Conservation (phyloP, 2,888 invertebrate species). For the Pristionchus maxplancki region DNA sequence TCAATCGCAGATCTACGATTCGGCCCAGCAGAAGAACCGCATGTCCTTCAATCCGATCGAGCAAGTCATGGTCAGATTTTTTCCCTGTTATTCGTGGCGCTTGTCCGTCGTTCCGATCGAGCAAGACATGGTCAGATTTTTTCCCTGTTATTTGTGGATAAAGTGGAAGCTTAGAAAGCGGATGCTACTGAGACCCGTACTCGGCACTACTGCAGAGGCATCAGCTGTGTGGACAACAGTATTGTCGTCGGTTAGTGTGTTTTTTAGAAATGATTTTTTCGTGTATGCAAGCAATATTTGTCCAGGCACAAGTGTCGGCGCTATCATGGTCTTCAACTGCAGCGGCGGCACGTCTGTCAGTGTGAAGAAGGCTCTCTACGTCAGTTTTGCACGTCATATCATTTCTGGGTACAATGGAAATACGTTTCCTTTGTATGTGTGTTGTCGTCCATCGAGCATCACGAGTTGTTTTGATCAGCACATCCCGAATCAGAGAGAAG, state of each 20-base stretch:
- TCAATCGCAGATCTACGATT: slow-evolving; percentile 46
- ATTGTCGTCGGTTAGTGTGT: slow-evolving; percentile 64
- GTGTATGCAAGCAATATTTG: too few species aligned
- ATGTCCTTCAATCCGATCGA: slow-evolving; percentile 34
- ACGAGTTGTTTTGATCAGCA: not conserved
- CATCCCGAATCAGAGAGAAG: too few species aligned
- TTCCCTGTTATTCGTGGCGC: too few species aligned
- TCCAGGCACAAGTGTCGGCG: slow-evolving; percentile 69
- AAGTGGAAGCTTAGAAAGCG: not conserved
- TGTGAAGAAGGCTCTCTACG: slow-evolving; percentile 56
- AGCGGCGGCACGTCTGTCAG: slow-evolving; percentile 65
- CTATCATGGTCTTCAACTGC: slow-evolving; percentile 68
- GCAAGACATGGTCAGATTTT: too few species aligned
- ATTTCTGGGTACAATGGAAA: not conserved
- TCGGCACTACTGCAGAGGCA: slow-evolving; percentile 61
- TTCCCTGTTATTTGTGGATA: too few species aligned
- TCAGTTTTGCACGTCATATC: not conserved
- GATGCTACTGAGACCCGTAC: slow-evolving; percentile 43
- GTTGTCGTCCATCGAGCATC: not conserved
- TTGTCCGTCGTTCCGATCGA: too few species aligned
- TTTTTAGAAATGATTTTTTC: not conserved
- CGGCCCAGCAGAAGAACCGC: not conserved
- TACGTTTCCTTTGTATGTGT: not conserved
- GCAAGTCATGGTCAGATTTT: too few species aligned
- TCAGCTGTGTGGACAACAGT: slow-evolving; percentile 70